Evolutionary conservation across 2,888 invertebrate genomes (phyloP), one percentile per base, ranked within the genome.

Genomic region (Drosophila acutilabella): DNA sequence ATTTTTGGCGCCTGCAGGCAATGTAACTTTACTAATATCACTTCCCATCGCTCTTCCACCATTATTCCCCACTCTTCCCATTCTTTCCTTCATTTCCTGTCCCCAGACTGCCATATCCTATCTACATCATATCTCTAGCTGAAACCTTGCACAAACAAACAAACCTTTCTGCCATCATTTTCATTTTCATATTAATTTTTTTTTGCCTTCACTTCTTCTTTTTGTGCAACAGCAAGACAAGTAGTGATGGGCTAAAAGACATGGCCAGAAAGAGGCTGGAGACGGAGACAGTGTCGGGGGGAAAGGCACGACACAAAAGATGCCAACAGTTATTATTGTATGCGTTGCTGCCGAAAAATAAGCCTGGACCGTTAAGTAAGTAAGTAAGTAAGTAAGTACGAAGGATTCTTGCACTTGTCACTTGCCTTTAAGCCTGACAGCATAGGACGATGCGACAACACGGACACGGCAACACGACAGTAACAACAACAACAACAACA

Each of bases 361-460:
- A 77, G 77, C 72, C 57, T 26, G 64, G 60, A 30, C 56, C 73
- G 77, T 60, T 68, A 68, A 64, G 54, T 45, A 57, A 70, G 69
- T 69, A 53, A 70, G 69, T 69, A 53, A 70, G 69, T 70, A 67
- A 67, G 64, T 69, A 71, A 77, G 84, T 66, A 72, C 64, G 80
- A 82, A 79, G 56, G 59, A 72, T 64, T 79, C 76, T 73, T 65
- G 72, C 82, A 81, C 80, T 81, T 82, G 82, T 81, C 80, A 69
- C 69, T 64, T 74, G 65, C 60, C 62, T 74, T 64, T 64, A 65
- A 79, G 67, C 56, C 64, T 53, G 71, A 65, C 71, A 77, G 75
- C 65, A 18, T n/a, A 51, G 45, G 64, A 51, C 50, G 54, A 61
- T 60, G 36, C 50, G 26, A 50, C 42, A 59, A 33, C 11, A 18